phyloP scores from a whole-genome alignment of 2,797 vertebrate genomes.

The Perodicticus potto region DNA sequence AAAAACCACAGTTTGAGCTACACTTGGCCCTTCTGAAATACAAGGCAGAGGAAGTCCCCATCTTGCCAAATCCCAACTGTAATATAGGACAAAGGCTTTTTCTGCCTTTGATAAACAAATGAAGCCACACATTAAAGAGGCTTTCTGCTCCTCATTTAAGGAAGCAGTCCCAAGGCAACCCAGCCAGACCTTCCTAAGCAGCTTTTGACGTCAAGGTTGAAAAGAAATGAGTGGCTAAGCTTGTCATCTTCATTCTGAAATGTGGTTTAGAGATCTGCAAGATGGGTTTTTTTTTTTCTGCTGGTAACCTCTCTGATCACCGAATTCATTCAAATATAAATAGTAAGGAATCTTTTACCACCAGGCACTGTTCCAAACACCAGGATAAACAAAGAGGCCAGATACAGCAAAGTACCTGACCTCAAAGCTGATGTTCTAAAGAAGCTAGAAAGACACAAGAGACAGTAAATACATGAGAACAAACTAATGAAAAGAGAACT shows the following conservation, averaged over 20 bases:
- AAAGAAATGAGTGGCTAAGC: not conserved
- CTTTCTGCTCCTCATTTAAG: slow-evolving; percentile 70
- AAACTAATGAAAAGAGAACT: not conserved
- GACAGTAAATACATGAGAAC: not conserved
- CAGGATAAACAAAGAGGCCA: not conserved
- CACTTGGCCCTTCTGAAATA: slow-evolving; percentile 38
- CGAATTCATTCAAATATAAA: not conserved
- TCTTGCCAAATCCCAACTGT: slow-evolving; percentile 66
- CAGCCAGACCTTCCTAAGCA: not conserved
- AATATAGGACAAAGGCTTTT: slow-evolving; percentile 80
- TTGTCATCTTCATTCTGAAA: not conserved
- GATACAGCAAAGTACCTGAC: not conserved
- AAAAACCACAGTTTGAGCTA: not conserved
- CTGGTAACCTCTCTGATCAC: not conserved
- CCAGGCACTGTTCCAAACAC: not conserved
- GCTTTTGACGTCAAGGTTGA: slow-evolving; percentile 12
- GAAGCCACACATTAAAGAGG: slow-evolving; percentile 76
- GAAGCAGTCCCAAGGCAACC: slow-evolving; percentile 52
- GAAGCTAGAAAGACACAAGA: not conserved
- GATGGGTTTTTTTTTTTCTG: not conserved
- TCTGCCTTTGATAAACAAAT: slow-evolving; percentile 83
- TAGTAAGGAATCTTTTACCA: not conserved
- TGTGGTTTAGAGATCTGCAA: not conserved
- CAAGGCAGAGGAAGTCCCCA: slow-evolving; percentile 13
- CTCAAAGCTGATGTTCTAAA: not conserved